Percentiles rank a stretch among this genome's conserved stretches.
phyloP scores from a whole-genome alignment of 2,888 invertebrate genomes.

The Galerucella calmariensis region DNA sequence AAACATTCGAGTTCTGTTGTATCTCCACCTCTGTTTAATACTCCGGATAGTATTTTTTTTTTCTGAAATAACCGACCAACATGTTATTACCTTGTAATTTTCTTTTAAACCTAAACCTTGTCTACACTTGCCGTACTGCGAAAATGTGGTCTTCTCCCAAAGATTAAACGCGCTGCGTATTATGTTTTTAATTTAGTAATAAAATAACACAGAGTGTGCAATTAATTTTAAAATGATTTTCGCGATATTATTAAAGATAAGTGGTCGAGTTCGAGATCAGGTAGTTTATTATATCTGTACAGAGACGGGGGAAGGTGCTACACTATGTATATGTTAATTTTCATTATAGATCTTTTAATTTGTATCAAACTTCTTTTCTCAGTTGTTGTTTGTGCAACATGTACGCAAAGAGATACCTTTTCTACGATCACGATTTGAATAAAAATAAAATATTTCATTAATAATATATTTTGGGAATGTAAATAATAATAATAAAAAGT shows the following conservation, averaged over 20 bases:
- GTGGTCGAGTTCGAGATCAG: constrained; percentile 51
- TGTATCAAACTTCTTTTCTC: too few species aligned
- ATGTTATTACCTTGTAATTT: constrained; percentile 62
- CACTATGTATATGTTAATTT: background rate
- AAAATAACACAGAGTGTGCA: constrained; percentile 62
- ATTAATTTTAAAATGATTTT: constrained; percentile 65
- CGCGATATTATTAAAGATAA: constrained; percentile 65
- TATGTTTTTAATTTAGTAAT: constrained; percentile 63
- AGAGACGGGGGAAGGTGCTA: constrained; percentile 1
- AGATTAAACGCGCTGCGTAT: constrained; percentile 54
- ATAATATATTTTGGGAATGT: too few species aligned
- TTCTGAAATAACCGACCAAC: constrained; percentile 56
- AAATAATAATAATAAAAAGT: too few species aligned
- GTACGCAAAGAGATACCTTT: too few species aligned
- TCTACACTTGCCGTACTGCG: constrained; percentile 54
- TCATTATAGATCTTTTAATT: background rate
- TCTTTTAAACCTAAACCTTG: constrained; percentile 49
- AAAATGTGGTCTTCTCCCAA: constrained; percentile 52
- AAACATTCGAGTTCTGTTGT: too few species aligned
- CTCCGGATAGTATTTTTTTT: background rate
- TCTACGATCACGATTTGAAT: too few species aligned
- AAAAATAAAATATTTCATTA: too few species aligned
- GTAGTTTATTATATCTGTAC: constrained; percentile 33
- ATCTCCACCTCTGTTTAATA: background rate
- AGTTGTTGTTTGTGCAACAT: too few species aligned